Evolutionary conservation across 2,888 invertebrate species (phyloP), one percentile per base, ranked within the genome.

Genomic region (Acleris cristana): DNA sequence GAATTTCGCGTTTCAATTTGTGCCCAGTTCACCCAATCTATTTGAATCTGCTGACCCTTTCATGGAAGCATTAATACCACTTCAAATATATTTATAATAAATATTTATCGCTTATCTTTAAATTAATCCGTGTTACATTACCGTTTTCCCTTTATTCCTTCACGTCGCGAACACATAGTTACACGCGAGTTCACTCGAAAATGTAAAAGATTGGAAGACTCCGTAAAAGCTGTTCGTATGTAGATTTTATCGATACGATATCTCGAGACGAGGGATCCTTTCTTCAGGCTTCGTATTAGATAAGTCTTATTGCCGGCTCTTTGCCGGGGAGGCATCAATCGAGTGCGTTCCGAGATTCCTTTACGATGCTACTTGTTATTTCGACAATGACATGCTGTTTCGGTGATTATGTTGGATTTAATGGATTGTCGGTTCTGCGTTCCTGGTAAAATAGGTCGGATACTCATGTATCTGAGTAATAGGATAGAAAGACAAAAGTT

Each of bases 171-270:
- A 40, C 54, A 58, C 61, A 56, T 56, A 48, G 34, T 61, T 57
- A 65, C 30, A 61, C 23, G 14, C 49, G 59, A 59, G 54, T 52
- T 59, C 54, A 64, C 61, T 67, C 45, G 57, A 63, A 54, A 63
- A 67, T 63, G 67, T 67, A 67, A 73, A 72, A 71, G 70, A 70
- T 74, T 70, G 68, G 69, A 72, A 71, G 71, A 55, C 73, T 71
- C 72, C 70, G 75, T 78, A 76, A 78, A 75, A 71, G 71, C 69
- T 57, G 69, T 67, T 67, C 72, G 72, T 77, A 81, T 82, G 83
- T 78, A 82, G 78, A 84, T 83, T 81, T 80, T 83, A 83, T 83
- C 80, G 83, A 76, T 75, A 74, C 75, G 77, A 76, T 79, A 79
- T 78, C 72, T 74, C 72, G 74, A 79, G 58, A 40, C 49, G 57